A percentile compares a stretch with the other conserved stretches of the same genome.
phyloP scores from a whole-genome alignment of 2,888 invertebrate species.

The Metalampra italica region DNA sequence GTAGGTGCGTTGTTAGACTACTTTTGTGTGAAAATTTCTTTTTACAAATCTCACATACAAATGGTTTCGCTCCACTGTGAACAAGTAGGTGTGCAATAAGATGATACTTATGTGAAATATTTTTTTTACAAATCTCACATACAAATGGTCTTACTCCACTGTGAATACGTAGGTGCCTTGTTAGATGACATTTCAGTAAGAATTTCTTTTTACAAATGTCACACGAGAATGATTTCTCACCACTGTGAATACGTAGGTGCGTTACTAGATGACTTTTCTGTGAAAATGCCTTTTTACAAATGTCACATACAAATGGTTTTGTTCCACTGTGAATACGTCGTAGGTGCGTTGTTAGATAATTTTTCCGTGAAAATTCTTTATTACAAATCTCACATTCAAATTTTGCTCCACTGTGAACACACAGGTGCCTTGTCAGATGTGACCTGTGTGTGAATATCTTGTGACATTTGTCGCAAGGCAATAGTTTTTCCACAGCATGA shows the following conservation, averaged over 20 bases:
- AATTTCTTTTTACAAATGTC: neutral
- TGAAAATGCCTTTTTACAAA: neutral
- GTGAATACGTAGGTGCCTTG: neutral
- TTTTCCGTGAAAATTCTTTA: too few relatives aligned
- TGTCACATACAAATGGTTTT: neutral
- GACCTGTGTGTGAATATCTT: too few relatives aligned
- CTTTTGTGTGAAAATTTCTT: neutral
- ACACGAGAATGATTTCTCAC: neutral
- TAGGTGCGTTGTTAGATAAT: too few relatives aligned
- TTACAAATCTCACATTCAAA: too few relatives aligned
- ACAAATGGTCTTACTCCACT: neutral
- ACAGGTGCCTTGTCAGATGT: too few relatives aligned
- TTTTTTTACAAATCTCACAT: neutral
- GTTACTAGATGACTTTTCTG: neutral
- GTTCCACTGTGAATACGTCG: neutral
- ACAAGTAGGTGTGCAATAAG: neutral
- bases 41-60: neutral
- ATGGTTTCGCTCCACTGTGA: neutral
- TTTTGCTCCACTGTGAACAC: too few relatives aligned
- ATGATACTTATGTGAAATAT: neutral
- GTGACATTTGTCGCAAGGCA: too few relatives aligned
- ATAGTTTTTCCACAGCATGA: too few relatives aligned
- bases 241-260: neutral
- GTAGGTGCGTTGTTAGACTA: neutral
- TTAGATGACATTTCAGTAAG: neutral